Conservation (phyloP, 2,113 vertebrate genomes). For the Elanoides forficatus region DNA sequence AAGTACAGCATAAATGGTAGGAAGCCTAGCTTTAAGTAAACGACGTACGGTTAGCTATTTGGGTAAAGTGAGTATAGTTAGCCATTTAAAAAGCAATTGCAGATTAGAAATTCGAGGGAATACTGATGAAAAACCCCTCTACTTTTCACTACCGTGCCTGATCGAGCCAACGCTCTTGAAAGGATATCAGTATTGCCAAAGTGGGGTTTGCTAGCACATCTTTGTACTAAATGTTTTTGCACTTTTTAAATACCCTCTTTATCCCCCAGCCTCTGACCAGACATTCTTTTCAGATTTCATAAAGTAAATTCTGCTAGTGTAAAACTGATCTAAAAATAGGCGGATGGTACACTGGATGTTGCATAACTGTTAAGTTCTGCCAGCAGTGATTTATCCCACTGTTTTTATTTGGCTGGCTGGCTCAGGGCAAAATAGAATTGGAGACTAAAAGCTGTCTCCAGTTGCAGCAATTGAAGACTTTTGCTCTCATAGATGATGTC, state of each 20-base stretch:
- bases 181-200: not conserved
- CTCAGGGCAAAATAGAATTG: conserved; percentile 18
- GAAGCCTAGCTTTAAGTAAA: not conserved
- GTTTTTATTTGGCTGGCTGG: conserved; percentile 49
- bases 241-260: not conserved
- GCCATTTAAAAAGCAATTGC: not conserved
- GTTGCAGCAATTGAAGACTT: not conserved
- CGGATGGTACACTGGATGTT: not conserved
- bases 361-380: conserved; percentile 48
- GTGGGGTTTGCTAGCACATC: not conserved
- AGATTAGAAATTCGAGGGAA: not conserved
- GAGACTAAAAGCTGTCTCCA: conserved; percentile 42
- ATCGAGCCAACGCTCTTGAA: not conserved
- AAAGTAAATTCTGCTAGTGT: conserved; percentile 35
- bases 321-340: conserved; percentile 56
- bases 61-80: not conserved
- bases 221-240: not conserved
- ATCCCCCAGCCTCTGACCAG: not conserved
- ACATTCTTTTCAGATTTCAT: conserved; percentile 49
- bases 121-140: not conserved
- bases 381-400: conserved; percentile 55
- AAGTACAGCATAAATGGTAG: not conserved
- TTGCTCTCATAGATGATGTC: conserved; percentile 10
- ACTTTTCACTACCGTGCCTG: not conserved
- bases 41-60: not conserved